Percentiles rank a stretch among this genome's conserved stretches.
These are phyloP conservation scores for Rambutsinella grinnellia DNA, from an alignment of 2,888 invertebrate genomes.

Conservation along the genomic window DNA sequence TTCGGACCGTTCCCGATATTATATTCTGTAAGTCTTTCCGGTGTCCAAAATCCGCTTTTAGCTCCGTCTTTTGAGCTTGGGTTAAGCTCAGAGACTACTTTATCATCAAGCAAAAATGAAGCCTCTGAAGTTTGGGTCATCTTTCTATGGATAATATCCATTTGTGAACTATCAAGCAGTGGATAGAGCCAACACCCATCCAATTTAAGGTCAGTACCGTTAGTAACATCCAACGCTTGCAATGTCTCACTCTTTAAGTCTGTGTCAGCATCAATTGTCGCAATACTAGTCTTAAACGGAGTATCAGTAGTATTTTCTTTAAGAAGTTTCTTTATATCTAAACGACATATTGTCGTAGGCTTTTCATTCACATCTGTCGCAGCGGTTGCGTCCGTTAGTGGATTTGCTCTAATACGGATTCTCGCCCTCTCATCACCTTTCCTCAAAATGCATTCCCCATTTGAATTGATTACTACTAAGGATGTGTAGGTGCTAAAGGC, in stretches of 20 bases:
- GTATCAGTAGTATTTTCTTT: background rate
- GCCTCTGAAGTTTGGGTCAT: background rate
- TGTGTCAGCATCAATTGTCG: background rate
- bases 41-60: constrained; percentile 21
- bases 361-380: background rate
- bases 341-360: constrained; percentile 18
- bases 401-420: constrained; percentile 13
- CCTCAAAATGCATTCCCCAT: constrained; percentile 24
- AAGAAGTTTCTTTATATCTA: constrained; percentile 3
- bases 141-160: background rate
- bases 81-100: constrained; percentile 17
- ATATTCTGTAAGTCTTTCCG: constrained; percentile 18
- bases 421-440: constrained; percentile 13
- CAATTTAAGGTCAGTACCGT: background rate
- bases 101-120: background rate
- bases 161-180: constrained; percentile 1
- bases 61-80: constrained; percentile 20
- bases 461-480: constrained; percentile 19
- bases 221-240: background rate
- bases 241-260: background rate
- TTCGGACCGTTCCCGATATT: background rate
- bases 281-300: constrained; percentile 3
- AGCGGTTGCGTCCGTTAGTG: background rate
- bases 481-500: constrained; percentile 8
- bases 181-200: constrained; percentile 25